Evolutionary conservation across 2,888 invertebrate genomes (phyloP).

Genomic region (Lepidochitona cinerea): DNA sequence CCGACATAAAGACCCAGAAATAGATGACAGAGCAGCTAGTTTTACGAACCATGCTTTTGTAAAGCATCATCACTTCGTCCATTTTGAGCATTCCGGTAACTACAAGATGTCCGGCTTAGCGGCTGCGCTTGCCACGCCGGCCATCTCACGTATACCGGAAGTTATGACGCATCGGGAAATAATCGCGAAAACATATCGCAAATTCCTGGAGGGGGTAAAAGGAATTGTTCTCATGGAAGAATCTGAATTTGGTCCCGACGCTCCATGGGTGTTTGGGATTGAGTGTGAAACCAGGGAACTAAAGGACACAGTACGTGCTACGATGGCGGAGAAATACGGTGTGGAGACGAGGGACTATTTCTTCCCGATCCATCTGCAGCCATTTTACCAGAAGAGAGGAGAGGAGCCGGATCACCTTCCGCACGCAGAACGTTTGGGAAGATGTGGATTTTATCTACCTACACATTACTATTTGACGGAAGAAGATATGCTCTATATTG

Average conservation of each 20-base stretch:
- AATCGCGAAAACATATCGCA: background rate
- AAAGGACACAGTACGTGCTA: background rate
- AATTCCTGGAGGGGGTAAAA: background rate
- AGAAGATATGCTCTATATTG: background rate
- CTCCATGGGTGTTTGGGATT: constrained; percentile 6
- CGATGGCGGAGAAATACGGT: background rate
- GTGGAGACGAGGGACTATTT: constrained; percentile 2
- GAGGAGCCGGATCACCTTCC: background rate
- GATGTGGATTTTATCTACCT: background rate
- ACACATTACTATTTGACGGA: background rate
- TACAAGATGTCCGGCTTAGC: constrained; percentile 7
- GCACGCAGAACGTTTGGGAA: background rate
- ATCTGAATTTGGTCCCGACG: background rate
- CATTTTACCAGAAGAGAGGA: background rate
- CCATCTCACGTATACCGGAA: background rate
- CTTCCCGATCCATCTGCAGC: constrained; percentile 6
- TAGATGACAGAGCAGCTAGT: background rate
- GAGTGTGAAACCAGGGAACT: background rate
- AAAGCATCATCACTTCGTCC: background rate
- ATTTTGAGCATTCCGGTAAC: constrained; percentile 2
- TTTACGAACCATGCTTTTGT: constrained; percentile 1
- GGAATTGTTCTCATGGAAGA: background rate
- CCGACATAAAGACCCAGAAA: background rate
- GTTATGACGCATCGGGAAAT: background rate
- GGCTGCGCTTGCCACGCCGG: background rate